phyloP scores from a whole-genome alignment of 2,888 invertebrate genomes.

The Epinotia ramella region DNA sequence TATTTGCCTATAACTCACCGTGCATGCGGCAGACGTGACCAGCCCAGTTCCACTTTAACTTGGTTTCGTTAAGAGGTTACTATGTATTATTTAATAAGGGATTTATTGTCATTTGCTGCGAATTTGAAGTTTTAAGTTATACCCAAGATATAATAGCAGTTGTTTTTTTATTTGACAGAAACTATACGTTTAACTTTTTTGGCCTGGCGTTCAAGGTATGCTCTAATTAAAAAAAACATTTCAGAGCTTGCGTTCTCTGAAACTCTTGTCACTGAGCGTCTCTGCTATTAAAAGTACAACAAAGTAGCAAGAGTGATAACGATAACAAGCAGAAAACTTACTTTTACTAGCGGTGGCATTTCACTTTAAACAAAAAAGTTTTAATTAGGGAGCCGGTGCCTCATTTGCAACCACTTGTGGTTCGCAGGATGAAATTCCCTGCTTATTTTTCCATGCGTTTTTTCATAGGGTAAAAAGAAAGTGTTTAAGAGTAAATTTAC shows the following conservation, averaged over 20 bases:
- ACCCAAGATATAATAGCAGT: no score
- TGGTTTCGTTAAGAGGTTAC: no score
- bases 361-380: constrained; percentile 44
- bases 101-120: no score
- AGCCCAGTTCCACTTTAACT: no score
- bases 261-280: constrained; percentile 16
- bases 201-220: neutral
- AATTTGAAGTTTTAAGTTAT: no score
- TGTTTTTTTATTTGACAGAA: neutral
- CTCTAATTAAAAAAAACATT: neutral
- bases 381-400: constrained; percentile 43
- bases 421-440: constrained; percentile 33
- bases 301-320: constrained; percentile 54
- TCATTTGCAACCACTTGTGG: constrained; percentile 39
- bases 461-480: no score
- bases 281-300: constrained; percentile 1
- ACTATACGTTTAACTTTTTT: neutral
- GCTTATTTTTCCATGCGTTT: constrained; percentile 28
- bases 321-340: constrained; percentile 58
- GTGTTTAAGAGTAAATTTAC: no score
- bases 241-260: neutral
- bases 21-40: no score
- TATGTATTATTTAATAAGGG: no score
- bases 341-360: constrained; percentile 28
- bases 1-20: no score